A percentile compares a stretch with the other conserved stretches of the same genome.
phyloP scores from a whole-genome alignment of 2,113 vertebrate genomes.

The Callospermophilus lateralis region DNA sequence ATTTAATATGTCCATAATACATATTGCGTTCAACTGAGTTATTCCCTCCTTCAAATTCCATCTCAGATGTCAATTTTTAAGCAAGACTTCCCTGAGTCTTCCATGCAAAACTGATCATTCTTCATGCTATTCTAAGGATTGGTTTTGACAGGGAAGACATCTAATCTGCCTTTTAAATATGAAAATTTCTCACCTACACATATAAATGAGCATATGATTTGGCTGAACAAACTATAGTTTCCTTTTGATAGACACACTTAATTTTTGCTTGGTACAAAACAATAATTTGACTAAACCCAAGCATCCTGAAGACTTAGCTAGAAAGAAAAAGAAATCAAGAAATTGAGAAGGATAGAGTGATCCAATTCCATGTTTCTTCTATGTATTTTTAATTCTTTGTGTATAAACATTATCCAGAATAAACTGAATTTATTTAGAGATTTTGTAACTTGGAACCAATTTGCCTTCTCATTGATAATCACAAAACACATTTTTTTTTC shows the following conservation, averaged over 20 bases:
- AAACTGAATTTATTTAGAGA: not conserved
- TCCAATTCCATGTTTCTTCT: not conserved
- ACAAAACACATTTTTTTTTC: not conserved
- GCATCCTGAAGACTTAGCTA: not conserved
- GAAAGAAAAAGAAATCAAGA: not conserved
- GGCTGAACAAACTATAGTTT: not conserved
- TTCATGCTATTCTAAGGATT: not conserved
- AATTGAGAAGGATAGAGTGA: not conserved
- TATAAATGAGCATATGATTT: not conserved
- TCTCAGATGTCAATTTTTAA: constrained; percentile 39
- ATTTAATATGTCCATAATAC: constrained; percentile 58
- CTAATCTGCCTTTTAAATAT: constrained; percentile 33
- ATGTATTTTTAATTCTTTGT: not conserved
- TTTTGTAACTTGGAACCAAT: not conserved
- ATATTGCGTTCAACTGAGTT: constrained; percentile 34
- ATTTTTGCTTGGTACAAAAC: not conserved
- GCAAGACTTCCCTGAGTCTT: not conserved
- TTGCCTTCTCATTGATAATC: not conserved
- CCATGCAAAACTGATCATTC: constrained; percentile 65
- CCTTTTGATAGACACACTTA: not conserved
- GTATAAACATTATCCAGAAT: not conserved
- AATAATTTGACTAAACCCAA: not conserved
- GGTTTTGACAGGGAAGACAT: not conserved
- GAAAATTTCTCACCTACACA: not conserved
- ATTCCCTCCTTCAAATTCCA: constrained; percentile 14